Base-by-base conservation (phyloP, 2,113 vertebrate species). In the Urocitellus parryii region DNA sequence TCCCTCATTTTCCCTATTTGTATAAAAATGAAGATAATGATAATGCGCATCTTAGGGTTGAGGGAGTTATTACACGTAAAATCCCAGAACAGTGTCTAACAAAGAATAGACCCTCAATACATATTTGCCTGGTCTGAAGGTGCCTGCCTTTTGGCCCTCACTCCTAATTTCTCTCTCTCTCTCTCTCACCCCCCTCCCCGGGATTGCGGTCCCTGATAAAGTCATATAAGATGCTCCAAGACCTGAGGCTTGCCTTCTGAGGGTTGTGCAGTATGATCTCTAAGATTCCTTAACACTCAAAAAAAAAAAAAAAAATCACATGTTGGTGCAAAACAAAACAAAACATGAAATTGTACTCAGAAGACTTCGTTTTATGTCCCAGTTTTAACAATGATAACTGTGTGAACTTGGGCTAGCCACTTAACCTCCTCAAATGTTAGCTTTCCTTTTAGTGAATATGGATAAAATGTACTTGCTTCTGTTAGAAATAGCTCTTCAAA, bases 401-500 rank as follows among this genome's bases (percentile, higher is more conserved):
- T 37, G 13, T 58, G 76, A 88, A 8, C 27, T 42, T 95, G 83
- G 18, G 37, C n/a, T 53, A 51, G 17, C 16, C 73, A 34, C 37
- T 29, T 65, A 67, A 51, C 24, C 12, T 73, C 67, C 8, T 63
- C 39, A 53, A 53, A 79, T 3, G 4, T 27, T 73, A 42, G 12
- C 5, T 91, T 95, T 76, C 20, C 34, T 70, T 86, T 94, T 12
- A 90, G 18, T 34, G 53, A 92, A 85, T 73, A 58, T 74, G 10
- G 72, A 70, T 88, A 68, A 92, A 68, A 72, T 63, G 13, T 68
- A 79, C 12, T 91, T 63, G 39, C 32, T 67, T 86, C 70, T 88
- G 24, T 25, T 51, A 89, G 83, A 72, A 95, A n/a, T 18, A 42
- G 4, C 65, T 61, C 20, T 94, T 81, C 45, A 61, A 78, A 85